Percentiles rank a stretch among this genome's conserved stretches.
phyloP scores from a whole-genome alignment of 1,140 invertebrate genomes.

The Carcinoscorpius rotundicauda region DNA sequence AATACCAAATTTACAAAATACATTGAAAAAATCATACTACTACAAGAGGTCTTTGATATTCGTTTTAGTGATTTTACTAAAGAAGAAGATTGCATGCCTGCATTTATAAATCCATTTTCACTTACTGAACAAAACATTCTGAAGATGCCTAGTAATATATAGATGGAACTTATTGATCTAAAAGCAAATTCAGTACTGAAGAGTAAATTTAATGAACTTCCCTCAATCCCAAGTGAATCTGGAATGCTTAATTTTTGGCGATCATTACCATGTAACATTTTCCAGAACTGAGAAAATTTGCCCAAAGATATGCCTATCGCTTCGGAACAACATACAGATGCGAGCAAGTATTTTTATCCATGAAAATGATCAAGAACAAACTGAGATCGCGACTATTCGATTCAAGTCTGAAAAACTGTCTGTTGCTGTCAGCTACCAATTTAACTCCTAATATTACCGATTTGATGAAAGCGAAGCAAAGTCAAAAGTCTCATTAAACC shows the following conservation, averaged over 20 bases:
- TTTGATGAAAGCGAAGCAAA: too few species aligned
- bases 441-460: too few species aligned
- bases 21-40: constrained; percentile 2
- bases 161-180: constrained; percentile 2
- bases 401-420: too few species aligned
- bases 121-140: constrained; percentile 3
- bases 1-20: constrained; percentile 5
- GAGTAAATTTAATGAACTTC: constrained; percentile 3
- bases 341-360: too few species aligned
- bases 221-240: neutral
- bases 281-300: constrained; percentile 2
- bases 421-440: constrained; percentile 1
- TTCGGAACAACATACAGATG: too few species aligned
- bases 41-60: neutral
- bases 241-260: constrained; percentile 2
- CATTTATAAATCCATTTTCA: constrained; percentile 5
- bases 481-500: too few species aligned
- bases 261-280: constrained; percentile 7
- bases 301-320: neutral
- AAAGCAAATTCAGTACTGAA: constrained; percentile 2
- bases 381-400: too few species aligned
- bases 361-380: too few species aligned
- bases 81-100: neutral
- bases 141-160: constrained; percentile 2
- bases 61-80: constrained; percentile 2